A percentile compares a stretch with the other conserved stretches of the same genome.
Conservation (phyloP, 2,113 vertebrate genomes). For the Lagenorhynchus albirostris region DNA sequence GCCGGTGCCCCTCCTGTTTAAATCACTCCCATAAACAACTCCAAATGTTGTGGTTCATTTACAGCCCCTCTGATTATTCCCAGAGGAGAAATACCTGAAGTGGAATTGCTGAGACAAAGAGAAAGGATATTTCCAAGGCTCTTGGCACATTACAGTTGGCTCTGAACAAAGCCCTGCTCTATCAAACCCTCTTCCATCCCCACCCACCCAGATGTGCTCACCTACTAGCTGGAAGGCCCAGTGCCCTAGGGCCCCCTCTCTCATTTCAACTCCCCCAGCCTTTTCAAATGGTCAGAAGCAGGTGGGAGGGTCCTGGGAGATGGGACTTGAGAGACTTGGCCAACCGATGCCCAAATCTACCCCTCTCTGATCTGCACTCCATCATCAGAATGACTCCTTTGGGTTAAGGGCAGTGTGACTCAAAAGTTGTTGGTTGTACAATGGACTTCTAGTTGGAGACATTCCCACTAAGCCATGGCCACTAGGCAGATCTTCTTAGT, state of each 20-base stretch:
- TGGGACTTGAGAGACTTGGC: neutral
- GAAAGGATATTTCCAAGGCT: neutral
- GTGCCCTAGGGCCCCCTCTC: neutral
- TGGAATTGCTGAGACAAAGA: neutral
- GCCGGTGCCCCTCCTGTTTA: neutral
- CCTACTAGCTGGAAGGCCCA: neutral
- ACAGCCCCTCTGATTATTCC: neutral
- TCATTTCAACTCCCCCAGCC: neutral
- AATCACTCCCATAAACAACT: too few relatives aligned
- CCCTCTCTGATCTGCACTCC: neutral
- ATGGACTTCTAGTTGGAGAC: neutral
- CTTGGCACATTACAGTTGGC: neutral
- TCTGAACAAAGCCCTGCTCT: neutral
- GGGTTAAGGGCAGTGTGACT: neutral
- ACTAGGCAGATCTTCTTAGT: neutral
- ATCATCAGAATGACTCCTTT: neutral
- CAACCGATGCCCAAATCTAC: neutral
- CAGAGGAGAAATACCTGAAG: neutral
- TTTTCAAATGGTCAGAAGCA: neutral
- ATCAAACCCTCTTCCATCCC: neutral
- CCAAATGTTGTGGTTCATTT: neutral
- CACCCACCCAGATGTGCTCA: neutral
- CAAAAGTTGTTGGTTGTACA: neutral
- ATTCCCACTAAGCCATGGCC: neutral
- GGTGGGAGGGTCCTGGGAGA: neutral